Base-by-base conservation (phyloP, 1,140 invertebrate genomes). In the Drosophila dunni region DNA sequence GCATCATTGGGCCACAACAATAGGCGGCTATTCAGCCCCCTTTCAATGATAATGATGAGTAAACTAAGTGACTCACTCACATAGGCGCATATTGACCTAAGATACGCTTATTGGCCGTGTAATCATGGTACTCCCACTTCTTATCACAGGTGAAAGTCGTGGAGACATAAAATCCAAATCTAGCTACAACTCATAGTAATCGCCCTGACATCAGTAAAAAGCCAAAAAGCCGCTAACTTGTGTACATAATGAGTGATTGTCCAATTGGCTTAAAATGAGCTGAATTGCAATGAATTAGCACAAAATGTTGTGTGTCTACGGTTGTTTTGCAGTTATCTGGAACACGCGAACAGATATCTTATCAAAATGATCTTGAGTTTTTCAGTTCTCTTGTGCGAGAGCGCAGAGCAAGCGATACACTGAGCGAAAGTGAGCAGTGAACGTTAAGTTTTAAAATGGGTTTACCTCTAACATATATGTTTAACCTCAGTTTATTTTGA, bases 341-440 rank as follows among this genome's bases (percentile, higher is more conserved):
- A 54, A 60, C 66, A 73, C 64, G 64, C 42, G 36, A 50, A 62
- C 36, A 80, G 80, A 78, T 84, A 89, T 88, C 84, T 88, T 88
- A 88, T 88, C 84, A 84, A 88, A 81, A 24, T 78, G 80, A 88
- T 88, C 84, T 88, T 88, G 84, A 84, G 67, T 71, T 73, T 51
- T 70, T 40, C 15, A 11, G 15, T 10, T 46, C 9, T 46, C 7
- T 8, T n/a, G 40, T 9, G 13, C 11, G n/a, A 33, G 17, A 33
- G 33, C n/a, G 15, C 13, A 29, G 2, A 20, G 10, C 5, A 11
- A 11, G 48, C 10, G 11, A 53, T 46, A 29, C 84, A 88, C 77
- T 83, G 84, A 0, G 29, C 40, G 33, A 75, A 85, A 67, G 24
- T 24, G 1, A 33, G 13, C 9, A 40, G 20, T 34, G 7, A 29